Evolutionary conservation across 2,797 vertebrate species (phyloP).

Genomic region (Bovichtus diacanthus): DNA sequence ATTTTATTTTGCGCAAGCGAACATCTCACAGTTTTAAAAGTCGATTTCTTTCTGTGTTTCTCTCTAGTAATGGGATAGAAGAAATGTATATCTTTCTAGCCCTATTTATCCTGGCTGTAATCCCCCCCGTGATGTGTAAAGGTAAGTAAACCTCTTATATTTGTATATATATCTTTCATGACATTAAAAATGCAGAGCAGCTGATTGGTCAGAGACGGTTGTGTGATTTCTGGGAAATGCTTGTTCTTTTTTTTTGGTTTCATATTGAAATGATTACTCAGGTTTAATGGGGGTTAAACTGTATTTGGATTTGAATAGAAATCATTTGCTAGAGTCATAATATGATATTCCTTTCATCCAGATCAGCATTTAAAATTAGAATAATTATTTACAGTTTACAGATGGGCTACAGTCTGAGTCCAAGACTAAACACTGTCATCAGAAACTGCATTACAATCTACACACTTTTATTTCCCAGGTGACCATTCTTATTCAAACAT

Average conservation of each 20-base stretch:
- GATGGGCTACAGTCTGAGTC: neutral
- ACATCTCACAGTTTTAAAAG: neutral
- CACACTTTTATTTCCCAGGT: neutral
- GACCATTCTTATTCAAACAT: neutral
- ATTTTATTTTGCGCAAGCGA: neutral
- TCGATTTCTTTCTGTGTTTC: neutral
- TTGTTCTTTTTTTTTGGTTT: conserved; percentile 47
- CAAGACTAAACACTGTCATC: neutral
- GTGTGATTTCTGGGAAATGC: conserved; percentile 1
- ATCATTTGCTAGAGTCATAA: neutral
- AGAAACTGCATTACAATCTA: neutral
- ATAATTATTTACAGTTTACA: neutral
- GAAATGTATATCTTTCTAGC: conserved; percentile 39
- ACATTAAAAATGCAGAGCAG: neutral
- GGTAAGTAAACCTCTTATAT: conserved; percentile 48
- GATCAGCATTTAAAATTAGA: neutral
- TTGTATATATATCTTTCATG: no score
- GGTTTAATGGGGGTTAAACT: neutral
- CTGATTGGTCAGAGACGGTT: neutral
- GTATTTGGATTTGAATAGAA: neutral
- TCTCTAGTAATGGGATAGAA: neutral
- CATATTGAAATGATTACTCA: neutral
- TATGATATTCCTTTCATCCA: neutral
- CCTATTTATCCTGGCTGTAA: conserved; percentile 10
- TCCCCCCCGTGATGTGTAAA: conserved; percentile 6